Conservation (phyloP, 2,797 vertebrate genomes). For the Perodicticus potto region DNA sequence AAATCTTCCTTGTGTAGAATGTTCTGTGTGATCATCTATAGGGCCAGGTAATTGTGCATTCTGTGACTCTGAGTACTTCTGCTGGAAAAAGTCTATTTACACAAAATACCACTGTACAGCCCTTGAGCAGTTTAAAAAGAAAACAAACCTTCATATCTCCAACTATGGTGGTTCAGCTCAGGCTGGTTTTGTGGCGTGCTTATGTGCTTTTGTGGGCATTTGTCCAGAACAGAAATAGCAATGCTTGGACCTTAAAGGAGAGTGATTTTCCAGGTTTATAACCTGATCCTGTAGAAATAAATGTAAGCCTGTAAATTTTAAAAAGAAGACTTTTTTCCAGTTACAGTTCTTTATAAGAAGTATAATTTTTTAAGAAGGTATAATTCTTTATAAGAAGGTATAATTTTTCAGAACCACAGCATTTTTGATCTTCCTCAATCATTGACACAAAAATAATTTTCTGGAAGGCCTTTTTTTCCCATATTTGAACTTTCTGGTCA, state of each 20-base stretch:
- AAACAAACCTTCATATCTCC: constrained; percentile 71
- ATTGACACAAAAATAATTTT: background rate
- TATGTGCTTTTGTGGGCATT: constrained; percentile 76
- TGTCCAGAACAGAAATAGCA: constrained; percentile 77
- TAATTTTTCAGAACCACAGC: constrained; percentile 8
- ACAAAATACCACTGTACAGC: constrained; percentile 48
- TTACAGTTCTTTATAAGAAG: constrained; percentile 2
- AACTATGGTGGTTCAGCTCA: constrained; percentile 67
- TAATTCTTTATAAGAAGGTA: constrained; percentile 5
- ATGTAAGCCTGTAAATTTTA: constrained; percentile 49
- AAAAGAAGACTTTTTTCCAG: constrained; percentile 47
- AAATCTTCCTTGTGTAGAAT: background rate
- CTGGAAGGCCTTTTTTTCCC: constrained; percentile 32
- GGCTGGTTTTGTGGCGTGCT: constrained; percentile 64
- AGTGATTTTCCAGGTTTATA: constrained; percentile 71
- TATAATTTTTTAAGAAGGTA: background rate
- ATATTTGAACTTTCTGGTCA: constrained; percentile 40
- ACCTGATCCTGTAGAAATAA: constrained; percentile 61
- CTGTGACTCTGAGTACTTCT: constrained; percentile 66
- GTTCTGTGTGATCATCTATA: background rate
- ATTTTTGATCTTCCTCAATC: constrained; percentile 1
- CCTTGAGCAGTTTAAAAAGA: constrained; percentile 67
- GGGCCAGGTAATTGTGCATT: background rate
- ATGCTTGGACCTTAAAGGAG: constrained; percentile 57
- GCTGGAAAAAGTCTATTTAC: constrained; percentile 66